A percentile compares a stretch with the other conserved stretches of the same genome.
These are phyloP conservation scores for Caiman crocodilus DNA, from an alignment of 2,797 vertebrate genomes.

Conservation along the genomic window DNA sequence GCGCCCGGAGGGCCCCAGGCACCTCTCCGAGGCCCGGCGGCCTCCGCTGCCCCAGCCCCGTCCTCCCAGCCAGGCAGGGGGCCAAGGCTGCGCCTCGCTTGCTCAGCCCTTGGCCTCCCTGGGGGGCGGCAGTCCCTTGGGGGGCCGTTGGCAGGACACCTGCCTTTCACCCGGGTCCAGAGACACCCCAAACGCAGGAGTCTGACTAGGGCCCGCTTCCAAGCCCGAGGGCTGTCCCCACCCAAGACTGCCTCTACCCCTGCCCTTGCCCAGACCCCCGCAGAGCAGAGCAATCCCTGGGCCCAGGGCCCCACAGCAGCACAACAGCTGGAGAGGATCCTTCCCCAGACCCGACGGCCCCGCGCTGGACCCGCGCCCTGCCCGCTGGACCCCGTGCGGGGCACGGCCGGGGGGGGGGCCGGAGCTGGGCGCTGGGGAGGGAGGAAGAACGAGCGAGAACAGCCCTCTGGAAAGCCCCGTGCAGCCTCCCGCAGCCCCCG, in stretches of 20 bases:
- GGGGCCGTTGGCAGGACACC: neutral
- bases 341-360: conserved; percentile 15
- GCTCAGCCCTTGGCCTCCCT: neutral
- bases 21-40: neutral
- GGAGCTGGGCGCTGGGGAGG: too few species aligned
- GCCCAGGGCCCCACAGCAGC: too few species aligned
- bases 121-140: neutral
- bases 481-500: too few species aligned
- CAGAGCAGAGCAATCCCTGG: too few species aligned
- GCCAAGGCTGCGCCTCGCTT: neutral
- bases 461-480: neutral
- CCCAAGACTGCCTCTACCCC: too few species aligned
- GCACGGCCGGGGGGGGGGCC: neutral
- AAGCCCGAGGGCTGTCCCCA: neutral
- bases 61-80: neutral
- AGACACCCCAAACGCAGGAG: neutral
- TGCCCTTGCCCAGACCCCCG: neutral
- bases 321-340: conserved; percentile 53
- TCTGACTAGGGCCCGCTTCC: too few species aligned
- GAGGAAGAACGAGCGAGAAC: neutral
- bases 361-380: conserved; percentile 66
- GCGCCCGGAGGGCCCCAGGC: too few species aligned
- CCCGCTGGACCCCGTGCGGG: neutral
- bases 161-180: neutral
- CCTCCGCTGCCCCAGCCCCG: neutral